Base-by-base conservation (phyloP, 64 coral and sea anemone genomes). In the Montipora efflorescens region DNA sequence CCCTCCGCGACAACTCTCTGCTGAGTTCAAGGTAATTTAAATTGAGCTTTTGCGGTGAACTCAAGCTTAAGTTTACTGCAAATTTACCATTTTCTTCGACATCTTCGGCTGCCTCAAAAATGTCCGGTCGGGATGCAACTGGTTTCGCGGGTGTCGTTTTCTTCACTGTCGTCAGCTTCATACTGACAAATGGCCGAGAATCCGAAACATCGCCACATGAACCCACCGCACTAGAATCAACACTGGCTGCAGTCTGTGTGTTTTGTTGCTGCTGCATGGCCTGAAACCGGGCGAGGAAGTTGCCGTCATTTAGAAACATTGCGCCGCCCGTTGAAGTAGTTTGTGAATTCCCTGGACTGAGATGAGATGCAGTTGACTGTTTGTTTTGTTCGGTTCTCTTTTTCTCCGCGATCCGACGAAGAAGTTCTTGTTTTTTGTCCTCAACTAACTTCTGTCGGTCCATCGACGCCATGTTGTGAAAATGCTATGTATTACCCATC, bases 241-340 rank as follows among this genome's bases (percentile, higher is more conserved):
- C 12, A 19, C 3, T 48, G 14, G 12, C 76, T 19, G 45, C 53
- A 57, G 53, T 19, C 16, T 48, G 76, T 78, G 76, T 6, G 44
- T n/a, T 16, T 36, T 85, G 8, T 3, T 57, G 44, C 23, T 92
- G 80, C 74, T 92, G 90, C 90, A 92, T 92, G 4, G 90, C 90
- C 48, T 92, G 90, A 85, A 92, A 92, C 47, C 90, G 90, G 14
- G 90, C 90, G 75, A 92, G 77, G 80, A 92, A 92, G n/a, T 82
- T 84, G 4, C 90, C 90, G 77, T 92, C 90, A 49, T 92, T 92
- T 72, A 86, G 69, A 74, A 92, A 92, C 81, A 92, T 64, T 48
- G 51, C n/a, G 47, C 68, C 48, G 3, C n/a, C 21, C 1, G 8
- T 75, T 18, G 90, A 46, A 48, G 80, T 55, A 10, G 36, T 67